Evolutionary conservation across 2,888 invertebrate species (phyloP).

Genomic region (Morpho deidamia): DNA sequence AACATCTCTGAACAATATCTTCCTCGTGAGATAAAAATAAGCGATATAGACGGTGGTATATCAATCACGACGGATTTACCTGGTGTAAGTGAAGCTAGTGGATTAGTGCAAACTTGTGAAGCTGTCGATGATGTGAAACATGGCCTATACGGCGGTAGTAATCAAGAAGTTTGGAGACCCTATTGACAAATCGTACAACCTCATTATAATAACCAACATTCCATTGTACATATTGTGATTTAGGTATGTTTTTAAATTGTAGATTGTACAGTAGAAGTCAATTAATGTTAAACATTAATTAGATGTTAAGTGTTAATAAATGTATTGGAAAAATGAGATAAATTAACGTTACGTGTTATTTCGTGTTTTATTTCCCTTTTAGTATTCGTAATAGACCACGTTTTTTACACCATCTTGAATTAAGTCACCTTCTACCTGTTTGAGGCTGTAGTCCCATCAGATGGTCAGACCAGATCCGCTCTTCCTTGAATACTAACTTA

Average conservation of each 20-base stretch:
- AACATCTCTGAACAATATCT: slow-evolving; percentile 81
- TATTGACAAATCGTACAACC: slow-evolving; percentile 75
- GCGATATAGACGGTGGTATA: slow-evolving; percentile 77
- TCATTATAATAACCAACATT: slow-evolving; percentile 39
- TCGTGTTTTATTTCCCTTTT: slow-evolving; percentile 23
- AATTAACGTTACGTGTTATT: slow-evolving; percentile 30
- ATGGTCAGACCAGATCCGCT: too few species aligned
- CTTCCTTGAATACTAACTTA: too few species aligned
- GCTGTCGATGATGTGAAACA: slow-evolving; percentile 75
- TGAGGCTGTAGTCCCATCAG: too few species aligned
- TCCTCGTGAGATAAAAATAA: slow-evolving; percentile 79
- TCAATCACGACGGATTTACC: slow-evolving; percentile 74
- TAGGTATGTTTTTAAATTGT: slow-evolving; percentile 37
- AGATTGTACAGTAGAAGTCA: slow-evolving; percentile 39
- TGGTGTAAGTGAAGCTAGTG: slow-evolving; percentile 64
- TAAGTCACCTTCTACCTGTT: too few species aligned
- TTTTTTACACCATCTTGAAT: too few species aligned
- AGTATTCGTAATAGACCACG: too few species aligned
- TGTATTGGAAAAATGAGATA: slow-evolving; percentile 41
- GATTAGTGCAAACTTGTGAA: slow-evolving; percentile 72
- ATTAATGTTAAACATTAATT: slow-evolving; percentile 75
- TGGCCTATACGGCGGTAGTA: slow-evolving; percentile 53
- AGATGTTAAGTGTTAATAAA: slow-evolving; percentile 60
- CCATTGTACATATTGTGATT: slow-evolving; percentile 74
- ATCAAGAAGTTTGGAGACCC: slow-evolving; percentile 86